These are phyloP conservation scores for Zootoca vivipara DNA, from an alignment of 2,113 vertebrate genomes.

Conservation along the genomic window DNA sequence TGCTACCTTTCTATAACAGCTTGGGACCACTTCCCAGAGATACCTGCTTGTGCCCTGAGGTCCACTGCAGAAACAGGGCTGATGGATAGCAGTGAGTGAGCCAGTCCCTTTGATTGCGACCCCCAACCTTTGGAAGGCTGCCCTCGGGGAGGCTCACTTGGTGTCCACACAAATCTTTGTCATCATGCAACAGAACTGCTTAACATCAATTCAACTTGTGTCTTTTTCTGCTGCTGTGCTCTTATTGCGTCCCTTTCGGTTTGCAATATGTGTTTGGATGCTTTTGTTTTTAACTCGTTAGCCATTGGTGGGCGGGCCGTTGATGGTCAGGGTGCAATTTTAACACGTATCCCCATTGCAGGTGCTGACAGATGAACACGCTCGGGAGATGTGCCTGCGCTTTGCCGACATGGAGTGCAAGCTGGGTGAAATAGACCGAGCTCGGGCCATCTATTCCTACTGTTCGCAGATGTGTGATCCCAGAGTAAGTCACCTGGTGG, in stretches of 20 bases:
- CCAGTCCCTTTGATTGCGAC: background rate
- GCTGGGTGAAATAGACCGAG: constrained; percentile 92
- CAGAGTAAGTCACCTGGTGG: constrained; percentile 70
- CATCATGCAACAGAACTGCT: background rate
- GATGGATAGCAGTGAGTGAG: background rate
- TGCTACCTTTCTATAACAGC: background rate
- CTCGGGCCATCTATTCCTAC: constrained; percentile 91
- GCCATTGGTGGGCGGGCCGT: too few species aligned
- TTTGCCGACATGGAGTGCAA: constrained; percentile 95
- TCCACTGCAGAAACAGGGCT: background rate
- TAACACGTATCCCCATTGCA: constrained; percentile 20
- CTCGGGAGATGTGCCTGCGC: constrained; percentile 92
- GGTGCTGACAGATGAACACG: constrained; percentile 90
- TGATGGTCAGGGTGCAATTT: background rate
- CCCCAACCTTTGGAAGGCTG: background rate
- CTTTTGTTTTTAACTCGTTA: background rate
- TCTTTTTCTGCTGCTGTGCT: background rate
- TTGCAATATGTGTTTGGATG: background rate
- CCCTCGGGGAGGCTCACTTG: background rate
- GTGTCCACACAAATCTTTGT: background rate
- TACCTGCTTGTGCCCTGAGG: background rate
- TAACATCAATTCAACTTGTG: background rate
- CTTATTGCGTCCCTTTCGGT: background rate
- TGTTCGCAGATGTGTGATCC: constrained; percentile 96
- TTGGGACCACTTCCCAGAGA: too few species aligned